Evolutionary conservation across 2,113 vertebrate genomes (phyloP), one percentile per base, ranked within the genome.

Genomic region (Pachyramphus minor): DNA sequence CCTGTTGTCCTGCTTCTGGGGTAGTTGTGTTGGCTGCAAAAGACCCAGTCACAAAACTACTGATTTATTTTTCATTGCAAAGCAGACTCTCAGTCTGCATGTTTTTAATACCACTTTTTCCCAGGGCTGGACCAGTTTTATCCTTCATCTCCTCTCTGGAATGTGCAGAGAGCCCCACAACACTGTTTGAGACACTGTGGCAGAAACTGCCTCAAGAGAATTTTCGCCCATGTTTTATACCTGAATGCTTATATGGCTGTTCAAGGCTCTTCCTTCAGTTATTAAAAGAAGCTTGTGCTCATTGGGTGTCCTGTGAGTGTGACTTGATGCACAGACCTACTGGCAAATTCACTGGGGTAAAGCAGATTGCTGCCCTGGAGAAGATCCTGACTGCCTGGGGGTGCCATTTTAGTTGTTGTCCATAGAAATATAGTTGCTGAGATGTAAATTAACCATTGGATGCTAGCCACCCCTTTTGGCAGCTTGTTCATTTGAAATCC

Each of bases 311-410:
- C 84, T 86, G 74, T 22, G 81, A 78, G 55, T 45, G 82, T 47
- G 33, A 72, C 52, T 31, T 42, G 77, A 60, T 42, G 42, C 60
- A 72, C 66, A 74, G 44, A 33, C 30, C 64, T 53, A 12, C 45
- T 0, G 0, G 52, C 31, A n/a, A 20, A 27, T 45, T 25, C 24
- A 33, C 74, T 66, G 59, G 68, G 74, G 73, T 69, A 28, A 33
- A 92, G 74, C 67, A 80, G 72, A 85, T 85, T 53, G 14, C 25
- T 92, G 37, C 75, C 39, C 58, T 68, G 89, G 87, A 92, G 89
- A 79, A 87, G 52, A 81, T 67, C 90, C 45, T 28, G 49, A 13
- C 42, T 6, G 16, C 1, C 6, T 69, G 64, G 27, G 45, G 58
- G 74, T 31, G 42, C 23, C 7, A 3, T 67, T 83, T 74, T 56